Conservation (phyloP, 2,113 vertebrate species). For the Capreolus pygargus region DNA sequence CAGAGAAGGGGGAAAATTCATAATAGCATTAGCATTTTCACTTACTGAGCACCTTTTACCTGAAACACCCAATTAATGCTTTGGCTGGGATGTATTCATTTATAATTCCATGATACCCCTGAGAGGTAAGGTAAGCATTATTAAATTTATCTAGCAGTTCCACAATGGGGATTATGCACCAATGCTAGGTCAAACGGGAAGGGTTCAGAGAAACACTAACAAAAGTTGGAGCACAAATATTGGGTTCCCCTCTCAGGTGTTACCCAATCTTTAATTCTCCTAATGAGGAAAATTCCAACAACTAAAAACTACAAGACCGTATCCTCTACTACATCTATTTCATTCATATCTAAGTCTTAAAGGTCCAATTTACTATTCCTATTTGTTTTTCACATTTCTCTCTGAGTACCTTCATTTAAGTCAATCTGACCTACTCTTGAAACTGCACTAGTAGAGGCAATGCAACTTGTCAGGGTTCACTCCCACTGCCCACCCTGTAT, state of each 20-base stretch:
- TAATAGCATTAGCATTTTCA: constrained; percentile 42
- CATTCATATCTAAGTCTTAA: neutral
- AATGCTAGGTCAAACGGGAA: neutral
- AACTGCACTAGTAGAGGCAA: neutral
- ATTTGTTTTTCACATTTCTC: neutral
- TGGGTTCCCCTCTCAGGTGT: neutral
- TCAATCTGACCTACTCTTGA: neutral
- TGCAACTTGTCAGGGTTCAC: neutral
- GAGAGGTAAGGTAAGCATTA: constrained; percentile 37
- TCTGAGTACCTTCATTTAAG: neutral
- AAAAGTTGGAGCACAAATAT: neutral
- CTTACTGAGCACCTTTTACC: constrained; percentile 55
- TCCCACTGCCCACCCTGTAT: too few species aligned
- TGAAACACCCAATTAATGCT: constrained; percentile 47
- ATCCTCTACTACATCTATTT: neutral
- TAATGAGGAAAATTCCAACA: neutral
- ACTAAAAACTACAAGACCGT: neutral
- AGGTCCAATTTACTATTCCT: neutral
- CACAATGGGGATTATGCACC: neutral
- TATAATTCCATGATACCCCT: constrained; percentile 19
- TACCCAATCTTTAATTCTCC: neutral
- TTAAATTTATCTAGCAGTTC: neutral
- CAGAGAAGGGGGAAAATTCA: neutral
- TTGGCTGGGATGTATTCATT: constrained; percentile 24
- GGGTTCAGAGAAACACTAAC: neutral